Percentiles rank a stretch among this genome's conserved stretches.
Conservation (phyloP, 2,888 invertebrate species). For the Callyntrura sp. region DNA sequence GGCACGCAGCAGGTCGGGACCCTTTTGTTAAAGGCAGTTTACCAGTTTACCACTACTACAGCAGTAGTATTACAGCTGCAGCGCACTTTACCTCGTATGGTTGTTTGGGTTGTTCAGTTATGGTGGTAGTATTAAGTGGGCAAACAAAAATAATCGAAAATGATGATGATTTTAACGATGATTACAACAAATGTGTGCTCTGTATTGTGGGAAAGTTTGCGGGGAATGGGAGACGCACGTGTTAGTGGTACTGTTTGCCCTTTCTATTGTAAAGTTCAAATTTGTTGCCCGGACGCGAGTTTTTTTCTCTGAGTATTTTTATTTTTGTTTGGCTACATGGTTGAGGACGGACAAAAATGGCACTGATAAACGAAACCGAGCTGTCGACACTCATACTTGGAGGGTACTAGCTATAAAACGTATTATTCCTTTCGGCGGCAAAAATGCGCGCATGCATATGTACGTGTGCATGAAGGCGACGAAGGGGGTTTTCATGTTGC, state of each 20-base stretch:
- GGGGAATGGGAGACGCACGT: conserved; percentile 11
- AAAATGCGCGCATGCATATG: background rate
- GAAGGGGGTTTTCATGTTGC: no score
- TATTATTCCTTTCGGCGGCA: conserved; percentile 58
- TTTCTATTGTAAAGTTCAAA: background rate
- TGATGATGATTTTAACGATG: conserved; percentile 48
- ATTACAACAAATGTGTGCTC: conserved; percentile 13
- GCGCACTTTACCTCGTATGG: no score
- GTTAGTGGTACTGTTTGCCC: conserved; percentile 23
- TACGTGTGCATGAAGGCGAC: background rate
- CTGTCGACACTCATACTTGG: conserved; percentile 57
- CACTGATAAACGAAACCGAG: background rate
- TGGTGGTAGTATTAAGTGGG: conserved; percentile 20
- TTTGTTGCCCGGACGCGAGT: background rate
- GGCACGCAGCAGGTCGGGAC: background rate
- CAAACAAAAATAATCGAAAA: conserved; percentile 35
- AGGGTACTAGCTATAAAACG: conserved; percentile 57
- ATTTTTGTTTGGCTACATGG: background rate
- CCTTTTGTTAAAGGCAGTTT: no score
- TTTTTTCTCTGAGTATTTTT: conserved; percentile 39
- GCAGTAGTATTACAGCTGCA: background rate
- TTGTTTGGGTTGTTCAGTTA: no score
- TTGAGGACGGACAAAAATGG: conserved; percentile 6
- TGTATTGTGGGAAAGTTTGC: conserved; percentile 15
- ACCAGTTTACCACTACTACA: no score